phyloP scores from a whole-genome alignment of 1,140 invertebrate genomes.

The Drosophila burlai region DNA sequence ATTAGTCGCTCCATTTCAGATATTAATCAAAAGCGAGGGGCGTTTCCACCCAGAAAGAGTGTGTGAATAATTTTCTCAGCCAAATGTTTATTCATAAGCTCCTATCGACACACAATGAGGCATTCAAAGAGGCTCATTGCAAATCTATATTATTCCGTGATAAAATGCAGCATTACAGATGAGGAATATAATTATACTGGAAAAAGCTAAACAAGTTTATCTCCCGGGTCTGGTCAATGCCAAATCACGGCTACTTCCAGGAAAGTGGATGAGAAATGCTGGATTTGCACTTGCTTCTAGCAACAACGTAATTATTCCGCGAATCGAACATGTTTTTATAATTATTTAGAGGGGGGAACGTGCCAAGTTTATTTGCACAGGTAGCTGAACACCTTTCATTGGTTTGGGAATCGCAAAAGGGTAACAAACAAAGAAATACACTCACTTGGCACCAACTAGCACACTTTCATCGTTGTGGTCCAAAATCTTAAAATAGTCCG shows the following conservation, averaged over 20 bases:
- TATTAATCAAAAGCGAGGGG: constrained; percentile 24
- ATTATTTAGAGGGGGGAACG: constrained; percentile 47
- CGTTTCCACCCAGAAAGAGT: not conserved
- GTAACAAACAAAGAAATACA: constrained; percentile 28
- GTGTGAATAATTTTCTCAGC: not conserved
- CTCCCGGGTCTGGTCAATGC: constrained; percentile 16
- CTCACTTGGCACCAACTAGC: constrained; percentile 85
- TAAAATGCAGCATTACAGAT: constrained; percentile 24
- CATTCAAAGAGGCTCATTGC: constrained; percentile 1
- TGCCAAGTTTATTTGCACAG: constrained; percentile 58
- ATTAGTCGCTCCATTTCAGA: constrained; percentile 38
- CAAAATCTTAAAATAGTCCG: constrained; percentile 86
- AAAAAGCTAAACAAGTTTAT: constrained; percentile 23
- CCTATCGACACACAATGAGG: not conserved
- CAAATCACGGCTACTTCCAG: constrained; percentile 53
- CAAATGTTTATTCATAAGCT: constrained; percentile 15
- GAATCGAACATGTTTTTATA: constrained; percentile 58
- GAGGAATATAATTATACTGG: constrained; percentile 1
- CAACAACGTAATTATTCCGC: constrained; percentile 55
- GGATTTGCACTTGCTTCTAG: constrained; percentile 65
- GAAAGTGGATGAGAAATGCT: constrained; percentile 67
- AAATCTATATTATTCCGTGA: constrained; percentile 16
- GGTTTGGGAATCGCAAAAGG: constrained; percentile 24
- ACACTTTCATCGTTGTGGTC: constrained; percentile 86
- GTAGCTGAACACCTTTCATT: constrained; percentile 46